Percentiles rank a stretch among this genome's conserved stretches.
These are phyloP conservation scores for Brachynemurus nebulosus DNA, from an alignment of 2,888 invertebrate species.

Conservation along the genomic window DNA sequence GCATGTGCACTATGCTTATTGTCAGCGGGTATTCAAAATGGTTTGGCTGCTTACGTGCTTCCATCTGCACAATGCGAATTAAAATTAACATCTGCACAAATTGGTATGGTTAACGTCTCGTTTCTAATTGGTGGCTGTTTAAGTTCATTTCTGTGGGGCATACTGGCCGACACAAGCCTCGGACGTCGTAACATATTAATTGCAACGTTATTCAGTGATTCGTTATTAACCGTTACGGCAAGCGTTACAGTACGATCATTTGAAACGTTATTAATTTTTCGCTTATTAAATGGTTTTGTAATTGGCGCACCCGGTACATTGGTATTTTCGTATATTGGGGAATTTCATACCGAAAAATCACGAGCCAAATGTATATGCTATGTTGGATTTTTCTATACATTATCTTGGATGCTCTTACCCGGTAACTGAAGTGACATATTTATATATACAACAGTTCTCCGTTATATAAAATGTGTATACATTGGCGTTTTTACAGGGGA, in stretches of 20 bases:
- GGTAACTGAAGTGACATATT: slow-evolving; percentile 26
- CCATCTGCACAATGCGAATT: slow-evolving; percentile 61
- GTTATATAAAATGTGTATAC: too few relatives aligned
- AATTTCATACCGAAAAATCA: slow-evolving; percentile 44
- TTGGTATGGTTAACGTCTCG: slow-evolving; percentile 55
- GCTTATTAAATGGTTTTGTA: slow-evolving; percentile 49
- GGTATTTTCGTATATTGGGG: slow-evolving; percentile 49
- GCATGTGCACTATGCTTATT: slow-evolving; percentile 50
- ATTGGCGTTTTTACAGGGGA: too few relatives aligned
- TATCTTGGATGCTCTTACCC: slow-evolving; percentile 46
- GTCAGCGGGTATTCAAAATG: slow-evolving; percentile 49
- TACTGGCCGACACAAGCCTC: slow-evolving; percentile 51
- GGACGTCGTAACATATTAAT: slow-evolving; percentile 40
- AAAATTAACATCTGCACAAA: slow-evolving; percentile 44
- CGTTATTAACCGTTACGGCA: slow-evolving; percentile 38
- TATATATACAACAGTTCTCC: too few relatives aligned
- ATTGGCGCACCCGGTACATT: slow-evolving; percentile 46
- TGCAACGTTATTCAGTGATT: slow-evolving; percentile 28
- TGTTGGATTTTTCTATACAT: slow-evolving; percentile 47
- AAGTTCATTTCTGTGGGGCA: slow-evolving; percentile 70
- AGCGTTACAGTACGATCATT: slow-evolving; percentile 43
- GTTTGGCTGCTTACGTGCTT: slow-evolving; percentile 54
- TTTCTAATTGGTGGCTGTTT: slow-evolving; percentile 58
- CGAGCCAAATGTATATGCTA: slow-evolving; percentile 45
- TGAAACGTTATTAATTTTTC: slow-evolving; percentile 40